Evolutionary conservation across 64 coral and sea anemone species (phyloP).

Genomic region (Dendronephthya gigantea): DNA sequence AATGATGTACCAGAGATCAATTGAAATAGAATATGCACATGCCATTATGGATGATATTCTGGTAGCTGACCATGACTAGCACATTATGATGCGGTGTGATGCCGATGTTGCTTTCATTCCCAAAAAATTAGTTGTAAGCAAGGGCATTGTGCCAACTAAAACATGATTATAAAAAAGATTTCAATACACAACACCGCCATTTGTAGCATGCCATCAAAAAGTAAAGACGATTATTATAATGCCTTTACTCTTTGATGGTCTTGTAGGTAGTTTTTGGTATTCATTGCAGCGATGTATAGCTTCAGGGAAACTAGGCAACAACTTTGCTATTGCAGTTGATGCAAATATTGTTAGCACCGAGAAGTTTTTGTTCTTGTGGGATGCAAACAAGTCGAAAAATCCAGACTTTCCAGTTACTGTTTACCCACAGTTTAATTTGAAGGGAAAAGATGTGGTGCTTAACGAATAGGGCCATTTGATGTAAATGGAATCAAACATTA

Average conservation of each 20-base stretch:
- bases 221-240: background rate
- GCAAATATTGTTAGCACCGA: background rate
- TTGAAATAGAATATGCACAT: no score
- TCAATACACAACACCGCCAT: background rate
- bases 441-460: background rate
- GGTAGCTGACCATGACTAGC: no score
- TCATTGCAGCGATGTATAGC: background rate
- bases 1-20: no score
- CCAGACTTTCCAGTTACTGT: background rate
- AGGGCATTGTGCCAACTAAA: background rate
- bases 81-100: background rate
- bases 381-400: slow-evolving; percentile 1
- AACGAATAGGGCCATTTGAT: background rate
- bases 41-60: no score
- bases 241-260: background rate
- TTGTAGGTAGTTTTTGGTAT: background rate
- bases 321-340: background rate
- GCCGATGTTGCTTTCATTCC: background rate
- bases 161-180: background rate
- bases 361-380: slow-evolving; percentile 1
- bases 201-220: background rate
- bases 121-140: background rate
- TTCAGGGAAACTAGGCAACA: slow-evolving; percentile 11
- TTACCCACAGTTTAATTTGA: no score
- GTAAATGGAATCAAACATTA: background rate